Evolutionary conservation across 2,888 invertebrate genomes (phyloP), one percentile per base, ranked within the genome.

Genomic region (Scotopteryx bipunctaria): DNA sequence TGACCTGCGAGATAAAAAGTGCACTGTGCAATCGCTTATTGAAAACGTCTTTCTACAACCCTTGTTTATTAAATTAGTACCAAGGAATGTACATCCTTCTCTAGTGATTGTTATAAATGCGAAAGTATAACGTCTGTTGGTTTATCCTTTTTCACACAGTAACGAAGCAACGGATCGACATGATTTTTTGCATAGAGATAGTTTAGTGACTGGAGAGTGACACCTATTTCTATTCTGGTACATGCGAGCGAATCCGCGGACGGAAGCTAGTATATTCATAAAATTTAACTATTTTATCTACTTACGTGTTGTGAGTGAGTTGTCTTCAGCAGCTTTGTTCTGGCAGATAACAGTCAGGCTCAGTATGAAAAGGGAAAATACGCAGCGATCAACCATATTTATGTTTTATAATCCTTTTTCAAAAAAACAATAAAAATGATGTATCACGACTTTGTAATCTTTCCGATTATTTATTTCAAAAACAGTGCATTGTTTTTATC

Each of bases 261-360:
- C n/a, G n/a, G n/a, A n/a, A n/a, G n/a, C n/a, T n/a, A n/a, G n/a
- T n/a, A n/a, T n/a, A n/a, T n/a, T n/a, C n/a, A n/a, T n/a, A n/a
- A n/a, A n/a, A n/a, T n/a, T n/a, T 21, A 5, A 17, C 13, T 17
- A 40, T 21, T 37, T 16, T 15, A 14, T 23, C 14, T 40, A 89
- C 89, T 90, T 78, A 90, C 89, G 87, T 64, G 76, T 71, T 13
- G 75, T 69, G 2, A 73, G 67, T 40, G 69, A 59, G 58, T 78
- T 83, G 46, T 77, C 76, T 59, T 75, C 86, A 50, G 87, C 86
- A 59, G 83, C 78, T 29, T 85, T 85, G 48, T 71, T 78, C 45
- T 69, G 77, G 60, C 78, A 81, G 49, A 83, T 66, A 51, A 81
- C 78, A 57, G 74, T 76, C 63, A 88, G 66, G 66, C 80, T 81